Conservation (phyloP, 2,113 vertebrate genomes). For the mouse (Mus musculus) region GRCm39 chr8:28273501-28274000, state of each 20-base stretch:
- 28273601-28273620: not conserved
- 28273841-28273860: not conserved
- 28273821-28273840: not conserved
- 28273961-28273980: not conserved
- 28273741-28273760: not conserved
- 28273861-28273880: not conserved
- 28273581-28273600: not conserved
- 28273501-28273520: not conserved
- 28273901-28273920: too few relatives aligned
- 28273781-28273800: not conserved
- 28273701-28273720: not conserved
- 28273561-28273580: not conserved
- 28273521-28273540: not conserved
- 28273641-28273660: not conserved
- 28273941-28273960: too few relatives aligned
- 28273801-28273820: not conserved
- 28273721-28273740: not conserved
- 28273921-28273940: not conserved
- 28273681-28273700: not conserved
- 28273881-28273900: not conserved
- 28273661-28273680: not conserved
- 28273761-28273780: not conserved
- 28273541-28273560: not conserved
- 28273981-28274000: not conserved
- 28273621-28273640: too few relatives aligned